phyloP scores from a whole-genome alignment of 1,140 invertebrate species.

The Drosophila arizonae region DNA sequence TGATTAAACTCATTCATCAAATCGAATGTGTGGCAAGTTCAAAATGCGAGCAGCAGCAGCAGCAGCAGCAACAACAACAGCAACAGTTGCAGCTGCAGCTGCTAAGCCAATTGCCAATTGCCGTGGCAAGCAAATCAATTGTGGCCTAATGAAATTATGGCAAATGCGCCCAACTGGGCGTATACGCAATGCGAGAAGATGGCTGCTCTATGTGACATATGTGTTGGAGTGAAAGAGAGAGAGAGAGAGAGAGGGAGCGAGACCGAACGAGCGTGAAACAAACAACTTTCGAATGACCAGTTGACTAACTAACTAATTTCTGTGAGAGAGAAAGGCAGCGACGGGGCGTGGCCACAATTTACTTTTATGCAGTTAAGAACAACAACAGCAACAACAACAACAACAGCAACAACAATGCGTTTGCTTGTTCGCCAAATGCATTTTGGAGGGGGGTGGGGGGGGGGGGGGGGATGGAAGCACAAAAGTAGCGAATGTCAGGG shows the following conservation, averaged over 20 bases:
- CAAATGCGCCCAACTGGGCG: slow-evolving; percentile 10
- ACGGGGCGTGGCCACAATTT: slow-evolving; percentile 43
- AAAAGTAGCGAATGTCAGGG: not conserved
- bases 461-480: too few species aligned
- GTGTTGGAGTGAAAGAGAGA: too few species aligned
- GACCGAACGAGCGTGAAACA: too few species aligned
- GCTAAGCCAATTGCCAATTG: slow-evolving; percentile 11
- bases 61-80: slow-evolving; percentile 16
- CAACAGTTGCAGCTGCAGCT: slow-evolving; percentile 21
- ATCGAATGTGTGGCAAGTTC: slow-evolving; percentile 58
- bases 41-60: slow-evolving; percentile 50
- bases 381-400: slow-evolving; percentile 29
- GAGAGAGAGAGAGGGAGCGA: too few species aligned
- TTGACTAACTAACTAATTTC: not conserved
- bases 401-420: slow-evolving; percentile 30
- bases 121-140: slow-evolving; percentile 50
- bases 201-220: too few species aligned
- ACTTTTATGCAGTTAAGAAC: slow-evolving; percentile 17
- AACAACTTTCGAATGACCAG: not conserved
- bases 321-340: slow-evolving; percentile 34
- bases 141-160: slow-evolving; percentile 63
- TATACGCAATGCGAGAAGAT: slow-evolving; percentile 24
- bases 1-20: slow-evolving; percentile 73
- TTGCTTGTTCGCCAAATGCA: slow-evolving; percentile 15
- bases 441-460: not conserved